Evolutionary conservation across 1,140 invertebrate genomes (phyloP), one percentile per base, ranked within the genome.

Genomic region (Philaenus spumarius): DNA sequence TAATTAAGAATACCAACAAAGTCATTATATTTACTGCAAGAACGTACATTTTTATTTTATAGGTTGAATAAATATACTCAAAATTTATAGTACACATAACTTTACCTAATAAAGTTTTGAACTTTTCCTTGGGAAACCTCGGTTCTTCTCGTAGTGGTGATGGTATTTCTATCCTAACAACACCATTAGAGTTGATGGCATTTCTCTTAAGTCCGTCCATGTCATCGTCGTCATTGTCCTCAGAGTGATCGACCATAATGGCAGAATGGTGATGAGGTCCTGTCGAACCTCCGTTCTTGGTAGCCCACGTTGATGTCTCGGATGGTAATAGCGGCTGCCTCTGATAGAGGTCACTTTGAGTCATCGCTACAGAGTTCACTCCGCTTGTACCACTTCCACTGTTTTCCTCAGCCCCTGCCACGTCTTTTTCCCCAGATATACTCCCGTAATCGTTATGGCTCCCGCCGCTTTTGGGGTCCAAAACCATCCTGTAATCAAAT

Each of bases 121-220:
- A 83, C 67, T 83, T 81, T 71, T 86, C 84, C 69, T 85, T 82
- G 4, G 83, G 83, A 70, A 81, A 85, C 62, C 80, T 71, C 1
- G 80, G 80, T 67, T 83, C 81, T 62, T 83, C 81, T 58, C 80
- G 68, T 1, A 75, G 69, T 12, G 79, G 76, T 20, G 75, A 68
- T 4, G 80, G 79, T 52, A 82, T 75, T 64, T 80, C 78, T 40
- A 82, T 73, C 62, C 77, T 77, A 50, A 82, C 72, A 40, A 76
- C 71, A 11, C 73, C 72, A 60, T 71, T 74, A 12, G 71, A 69
- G 45, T 74, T 73, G 12, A 70, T 70, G 51, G 72, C 72, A 14
- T 70, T 69, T 63, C 69, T 66, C 19, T 68, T 68, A 20, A 73
- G 66, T 22, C 66, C 58, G 58, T 74, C 73, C 59, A 73, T 73